Percentiles rank a stretch among this genome's conserved stretches.
phyloP scores from a whole-genome alignment of 35 echinoderm and acorn worm species.

The Acanthaster planci region DNA sequence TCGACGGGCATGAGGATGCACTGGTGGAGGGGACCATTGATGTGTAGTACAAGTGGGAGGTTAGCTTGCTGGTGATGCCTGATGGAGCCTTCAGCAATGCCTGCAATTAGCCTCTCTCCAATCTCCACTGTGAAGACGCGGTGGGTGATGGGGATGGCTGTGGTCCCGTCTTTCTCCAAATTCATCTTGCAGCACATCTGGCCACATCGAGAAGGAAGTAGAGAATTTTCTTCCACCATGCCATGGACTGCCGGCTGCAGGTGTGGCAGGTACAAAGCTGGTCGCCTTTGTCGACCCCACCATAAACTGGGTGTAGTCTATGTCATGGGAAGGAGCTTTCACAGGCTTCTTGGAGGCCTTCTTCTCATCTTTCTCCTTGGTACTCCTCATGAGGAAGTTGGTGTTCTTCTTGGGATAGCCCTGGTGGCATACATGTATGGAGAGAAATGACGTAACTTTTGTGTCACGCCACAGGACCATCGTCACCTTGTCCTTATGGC shows the following conservation, averaged over 20 bases:
- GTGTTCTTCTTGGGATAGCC: not conserved
- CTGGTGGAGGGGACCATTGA: no score
- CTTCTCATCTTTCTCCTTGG: not conserved
- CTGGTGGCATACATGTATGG: constrained; percentile 16
- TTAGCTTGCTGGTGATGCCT: no score
- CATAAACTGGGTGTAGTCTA: constrained; percentile 39
- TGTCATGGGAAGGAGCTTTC: not conserved
- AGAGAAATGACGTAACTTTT: constrained; percentile 5
- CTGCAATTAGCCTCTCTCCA: no score
- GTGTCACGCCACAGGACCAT: constrained; percentile 30
- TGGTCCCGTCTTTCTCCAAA: no score
- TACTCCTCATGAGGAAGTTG: not conserved
- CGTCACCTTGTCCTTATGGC: constrained; percentile 1
- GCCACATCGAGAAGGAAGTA: constrained; percentile 48
- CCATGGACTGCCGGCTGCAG: constrained; percentile 1
- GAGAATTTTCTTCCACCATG: constrained; percentile 33
- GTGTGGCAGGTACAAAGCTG: constrained; percentile 32
- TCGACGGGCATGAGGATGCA: no score
- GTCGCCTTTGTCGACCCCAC: constrained; percentile 42
- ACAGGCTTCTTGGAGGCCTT: not conserved
- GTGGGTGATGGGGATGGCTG: no score
- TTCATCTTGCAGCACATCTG: constrained; percentile 20
- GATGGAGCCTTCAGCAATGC: no score
- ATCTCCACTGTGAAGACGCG: no score
- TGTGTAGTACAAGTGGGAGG: no score